A percentile compares a stretch with the other conserved stretches of the same genome.
These are phyloP conservation scores for Actenoides hombroni DNA, from an alignment of 2,113 vertebrate genomes.

Conservation along the genomic window DNA sequence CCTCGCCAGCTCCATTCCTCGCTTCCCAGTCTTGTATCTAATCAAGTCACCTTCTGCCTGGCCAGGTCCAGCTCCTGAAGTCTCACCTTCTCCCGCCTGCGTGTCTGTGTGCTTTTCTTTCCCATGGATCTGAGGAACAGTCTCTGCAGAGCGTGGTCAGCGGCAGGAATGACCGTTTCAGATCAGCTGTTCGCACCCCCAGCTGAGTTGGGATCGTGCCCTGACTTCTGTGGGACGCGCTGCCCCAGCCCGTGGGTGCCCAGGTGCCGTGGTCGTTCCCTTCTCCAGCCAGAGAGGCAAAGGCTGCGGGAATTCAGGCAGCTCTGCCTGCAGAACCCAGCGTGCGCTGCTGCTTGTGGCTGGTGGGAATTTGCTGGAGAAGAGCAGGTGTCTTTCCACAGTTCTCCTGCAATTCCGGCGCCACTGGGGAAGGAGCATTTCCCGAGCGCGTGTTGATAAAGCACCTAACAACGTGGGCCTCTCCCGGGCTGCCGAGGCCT, in stretches of 20 bases:
- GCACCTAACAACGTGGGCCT: accelerated
- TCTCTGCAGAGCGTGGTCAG: accelerated
- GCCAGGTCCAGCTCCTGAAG: background rate
- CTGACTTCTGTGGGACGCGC: background rate
- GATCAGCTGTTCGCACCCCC: accelerated
- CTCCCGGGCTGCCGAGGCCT: background rate
- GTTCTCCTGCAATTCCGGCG: background rate
- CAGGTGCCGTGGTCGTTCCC: accelerated
- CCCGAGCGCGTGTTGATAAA: accelerated
- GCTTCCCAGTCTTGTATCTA: background rate
- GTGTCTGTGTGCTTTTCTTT: accelerated
- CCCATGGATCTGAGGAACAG: accelerated
- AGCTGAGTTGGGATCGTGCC: background rate
- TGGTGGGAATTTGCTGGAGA: background rate
- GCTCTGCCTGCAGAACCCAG: background rate
- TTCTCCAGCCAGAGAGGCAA: background rate
- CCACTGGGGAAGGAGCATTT: background rate
- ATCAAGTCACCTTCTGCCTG: background rate
- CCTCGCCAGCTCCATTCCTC: background rate
- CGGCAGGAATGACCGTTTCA: background rate
- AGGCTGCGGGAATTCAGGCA: background rate
- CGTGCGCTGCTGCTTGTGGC: background rate
- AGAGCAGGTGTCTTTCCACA: background rate
- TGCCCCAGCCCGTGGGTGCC: background rate
- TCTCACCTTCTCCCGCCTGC: accelerated